phyloP scores from a whole-genome alignment of 2,888 invertebrate species.

The Nomada goodeniana region DNA sequence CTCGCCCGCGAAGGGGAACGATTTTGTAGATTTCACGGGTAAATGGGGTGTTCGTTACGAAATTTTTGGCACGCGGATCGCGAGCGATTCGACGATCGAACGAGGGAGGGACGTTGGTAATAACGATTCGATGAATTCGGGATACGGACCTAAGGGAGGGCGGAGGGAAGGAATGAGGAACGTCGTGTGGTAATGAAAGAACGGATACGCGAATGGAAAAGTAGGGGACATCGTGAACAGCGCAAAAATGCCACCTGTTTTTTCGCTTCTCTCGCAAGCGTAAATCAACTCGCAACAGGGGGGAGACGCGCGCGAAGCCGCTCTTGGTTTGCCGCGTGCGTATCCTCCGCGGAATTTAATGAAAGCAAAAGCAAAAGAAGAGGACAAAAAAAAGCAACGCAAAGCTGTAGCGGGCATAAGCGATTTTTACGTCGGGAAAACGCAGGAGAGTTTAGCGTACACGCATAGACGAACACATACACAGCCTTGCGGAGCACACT shows the following conservation, averaged over 20 bases:
- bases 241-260: constrained; percentile 72
- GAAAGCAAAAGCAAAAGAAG: background rate
- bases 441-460: constrained; percentile 3
- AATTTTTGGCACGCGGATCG: too few relatives aligned
- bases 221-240: constrained; percentile 56
- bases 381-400: background rate
- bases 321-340: constrained; percentile 43
- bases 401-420: constrained; percentile 4
- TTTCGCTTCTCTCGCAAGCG: constrained; percentile 76
- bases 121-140: background rate
- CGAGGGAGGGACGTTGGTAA: background rate
- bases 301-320: background rate
- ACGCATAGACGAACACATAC: background rate
- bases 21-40: background rate
- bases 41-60: too few relatives aligned
- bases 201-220: constrained; percentile 1
- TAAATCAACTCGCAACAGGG: constrained; percentile 68
- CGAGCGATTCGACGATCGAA: constrained; percentile 2
- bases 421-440: constrained; percentile 3
- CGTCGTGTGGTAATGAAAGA: constrained; percentile 10
- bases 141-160: background rate
- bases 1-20: background rate
- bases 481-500: background rate
- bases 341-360: constrained; percentile 25
- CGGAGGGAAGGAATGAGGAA: constrained; percentile 1